These are phyloP conservation scores for Gadopsis marmoratus DNA, from an alignment of 2,797 vertebrate genomes.

Conservation along the genomic window DNA sequence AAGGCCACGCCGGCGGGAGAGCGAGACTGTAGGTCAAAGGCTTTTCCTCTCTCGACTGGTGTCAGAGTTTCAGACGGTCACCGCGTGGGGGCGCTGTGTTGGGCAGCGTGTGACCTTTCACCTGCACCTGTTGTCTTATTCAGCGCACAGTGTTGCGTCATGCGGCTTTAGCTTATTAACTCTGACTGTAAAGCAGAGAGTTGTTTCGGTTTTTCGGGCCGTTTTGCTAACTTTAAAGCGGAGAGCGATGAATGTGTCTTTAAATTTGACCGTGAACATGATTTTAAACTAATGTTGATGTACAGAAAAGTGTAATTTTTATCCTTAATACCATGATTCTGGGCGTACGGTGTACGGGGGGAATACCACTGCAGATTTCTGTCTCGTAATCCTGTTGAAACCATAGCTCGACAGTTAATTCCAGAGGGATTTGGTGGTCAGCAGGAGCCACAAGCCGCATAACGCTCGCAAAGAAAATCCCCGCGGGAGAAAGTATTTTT, in stretches of 20 bases:
- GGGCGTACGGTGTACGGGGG: too few species aligned
- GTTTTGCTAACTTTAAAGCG: neutral
- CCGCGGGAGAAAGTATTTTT: neutral
- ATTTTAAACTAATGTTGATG: too few species aligned
- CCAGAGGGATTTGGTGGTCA: constrained; percentile 39
- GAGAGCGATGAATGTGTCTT: too few species aligned
- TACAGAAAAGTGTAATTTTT: too few species aligned
- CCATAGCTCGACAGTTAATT: constrained; percentile 40
- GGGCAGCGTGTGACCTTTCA: neutral
- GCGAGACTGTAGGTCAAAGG: too few species aligned
- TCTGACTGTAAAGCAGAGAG: neutral
- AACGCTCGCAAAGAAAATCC: neutral
- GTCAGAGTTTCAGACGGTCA: neutral
- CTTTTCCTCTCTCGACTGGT: too few species aligned
- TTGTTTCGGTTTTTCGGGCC: neutral
- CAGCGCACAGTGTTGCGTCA: neutral
- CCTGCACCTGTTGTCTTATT: neutral
- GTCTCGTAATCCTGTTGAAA: constrained; percentile 39
- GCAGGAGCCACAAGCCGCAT: neutral
- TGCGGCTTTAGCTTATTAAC: constrained; percentile 1
- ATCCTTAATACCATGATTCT: too few species aligned
- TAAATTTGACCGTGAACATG: too few species aligned
- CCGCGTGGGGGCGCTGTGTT: neutral
- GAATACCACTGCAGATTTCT: constrained; percentile 33
- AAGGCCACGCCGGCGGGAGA: too few species aligned